Percentiles rank a stretch among this genome's conserved stretches.
phyloP scores from a whole-genome alignment of 2,113 vertebrate species.

The Oenanthe melanoleuca region DNA sequence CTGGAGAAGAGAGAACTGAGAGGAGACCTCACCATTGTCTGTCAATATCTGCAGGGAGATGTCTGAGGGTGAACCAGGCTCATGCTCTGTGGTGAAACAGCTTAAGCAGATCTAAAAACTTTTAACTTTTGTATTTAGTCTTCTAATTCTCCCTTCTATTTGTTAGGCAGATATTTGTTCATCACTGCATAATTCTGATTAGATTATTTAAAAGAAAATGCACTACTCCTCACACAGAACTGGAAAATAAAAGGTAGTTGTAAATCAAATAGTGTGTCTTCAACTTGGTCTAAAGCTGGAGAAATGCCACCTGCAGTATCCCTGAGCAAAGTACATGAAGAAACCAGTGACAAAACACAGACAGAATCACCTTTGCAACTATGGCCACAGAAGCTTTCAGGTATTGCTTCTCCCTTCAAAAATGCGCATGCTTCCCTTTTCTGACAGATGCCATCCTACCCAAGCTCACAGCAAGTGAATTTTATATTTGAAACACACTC shows the following conservation, averaged over 20 bases:
- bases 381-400: not conserved
- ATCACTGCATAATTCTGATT: not conserved
- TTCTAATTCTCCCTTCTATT: not conserved
- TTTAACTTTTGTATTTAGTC: not conserved
- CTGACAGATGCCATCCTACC: not conserved
- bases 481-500: not conserved
- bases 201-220: not conserved
- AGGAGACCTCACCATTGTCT: not conserved
- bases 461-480: not conserved
- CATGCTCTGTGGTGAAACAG: fast-evolving
- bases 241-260: not conserved
- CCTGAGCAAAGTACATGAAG: not conserved
- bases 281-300: not conserved
- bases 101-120: not conserved
- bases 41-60: not conserved
- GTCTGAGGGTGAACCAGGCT: not conserved
- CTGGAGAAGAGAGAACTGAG: not conserved
- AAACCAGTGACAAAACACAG: not conserved
- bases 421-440: not conserved
- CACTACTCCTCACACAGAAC: not conserved
- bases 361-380: not conserved
- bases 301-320: not conserved
- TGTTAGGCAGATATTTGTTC: not conserved
- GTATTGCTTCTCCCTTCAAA: not conserved
- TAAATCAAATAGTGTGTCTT: not conserved